Base-by-base conservation (phyloP, 2,797 vertebrate species). In the Cyclopterus lumpus region DNA sequence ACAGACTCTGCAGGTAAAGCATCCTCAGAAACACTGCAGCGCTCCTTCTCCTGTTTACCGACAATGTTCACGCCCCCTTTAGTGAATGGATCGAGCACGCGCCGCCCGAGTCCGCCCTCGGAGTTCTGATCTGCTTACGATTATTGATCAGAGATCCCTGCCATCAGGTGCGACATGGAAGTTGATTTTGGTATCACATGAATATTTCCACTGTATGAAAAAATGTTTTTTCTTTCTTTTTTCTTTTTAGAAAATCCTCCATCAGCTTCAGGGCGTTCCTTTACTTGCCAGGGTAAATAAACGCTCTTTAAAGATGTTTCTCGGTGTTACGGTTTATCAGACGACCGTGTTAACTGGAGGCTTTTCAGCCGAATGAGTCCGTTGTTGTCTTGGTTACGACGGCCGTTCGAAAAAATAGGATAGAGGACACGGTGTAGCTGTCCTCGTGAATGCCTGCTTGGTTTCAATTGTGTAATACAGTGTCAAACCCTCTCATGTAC, bases 211-310 rank as follows among this genome's bases (percentile, higher is more conserved):
- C 34, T 67, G 1, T 36, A 48, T 32, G 34, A 64, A 20, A 80
- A 1, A 38, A 46, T 36, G 6, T 1, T 11, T 30, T 11, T 60
- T 73, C 66, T 46, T 28, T 0, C 14, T 88, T 86, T 60, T 74
- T 88, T 88, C 86, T 60, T 74, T 88, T 63, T 83, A 98, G 96
- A 95, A 93, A 91, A 85, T 94, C 16, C 89, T 98, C 51, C 91
- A 95, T 89, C 91, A 91, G 60, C 93, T 97, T 38, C 89, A 93
- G 71, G 96, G 96, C 34, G 91, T 95, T 67, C 80, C 80, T 86
- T 94, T 89, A 63, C 95, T 97, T 2, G 91, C 95, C 85, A 94
- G 90, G 95, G 96, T 97, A 96, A 93, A 86, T 97, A 96, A 93
- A 86, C 22, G 3, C 4, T 20, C 48, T 8, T 3, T 18, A 3